Evolutionary conservation across 2,888 invertebrate genomes (phyloP), one percentile per base, ranked within the genome.

Genomic region (Hirudinaria manillensis): DNA sequence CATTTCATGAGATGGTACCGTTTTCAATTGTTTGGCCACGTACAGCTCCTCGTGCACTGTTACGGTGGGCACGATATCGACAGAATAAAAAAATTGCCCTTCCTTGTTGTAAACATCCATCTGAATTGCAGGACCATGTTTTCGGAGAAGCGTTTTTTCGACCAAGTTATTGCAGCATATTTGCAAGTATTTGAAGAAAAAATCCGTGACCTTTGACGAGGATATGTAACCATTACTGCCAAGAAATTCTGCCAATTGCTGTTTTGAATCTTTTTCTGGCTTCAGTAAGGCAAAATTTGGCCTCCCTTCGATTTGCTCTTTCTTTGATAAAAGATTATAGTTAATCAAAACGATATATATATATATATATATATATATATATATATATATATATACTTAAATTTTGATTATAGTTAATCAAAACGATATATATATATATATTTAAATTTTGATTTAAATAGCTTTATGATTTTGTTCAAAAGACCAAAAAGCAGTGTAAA

Each of bases 41-140:
- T 51, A 71, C 36, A 45, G 51, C 16, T 71, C 71, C 3, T 29
- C 71, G 24, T 71, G 45, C 13, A 71, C 53, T 6, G 36, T 10
- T 32, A 71, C 38, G 38, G 71, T 71, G n/a, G 71, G 71, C 16
- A 71, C 71, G 38, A 71, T 53, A 53, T 71, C 71, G 24, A 71
- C 71, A 2, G 71, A 71, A 71, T 71, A 71, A 45, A 51, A 21
- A 2, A 13, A 10, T 29, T 53, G 32, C 1, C 24, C 32, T 32
- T 10, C n/a, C 27, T 36, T 16, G 24, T 53, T 19, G 29, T 71
- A 71, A 32, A 71, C 71, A n/a, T 71, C 71, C 71, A 71, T 71
- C 24, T 71, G 71, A 38, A 71, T 53, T 0, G 71, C 71, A 21
- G 71, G 71, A 51, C 71, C 71, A 19, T 71, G 71, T 29, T 61